Evolutionary conservation across 2,113 vertebrate genomes (phyloP).

Genomic region (Dolichallabes microphthalmus): DNA sequence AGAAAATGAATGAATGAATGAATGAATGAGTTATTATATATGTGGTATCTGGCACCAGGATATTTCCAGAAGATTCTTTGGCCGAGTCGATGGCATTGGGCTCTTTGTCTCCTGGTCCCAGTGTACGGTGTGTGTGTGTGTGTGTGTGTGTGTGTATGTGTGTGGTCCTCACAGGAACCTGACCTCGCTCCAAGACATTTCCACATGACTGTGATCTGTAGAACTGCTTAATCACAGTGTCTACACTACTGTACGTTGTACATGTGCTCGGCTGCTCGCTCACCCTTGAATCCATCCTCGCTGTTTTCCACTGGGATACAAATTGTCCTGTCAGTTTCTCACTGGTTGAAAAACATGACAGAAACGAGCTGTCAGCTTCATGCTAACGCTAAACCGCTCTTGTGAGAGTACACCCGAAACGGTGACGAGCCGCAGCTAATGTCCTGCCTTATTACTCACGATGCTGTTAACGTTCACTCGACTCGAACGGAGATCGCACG

Average conservation of each 20-base stretch:
- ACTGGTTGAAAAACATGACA: slow-evolving; percentile 43
- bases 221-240: neutral
- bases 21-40: no score
- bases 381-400: slow-evolving; percentile 50
- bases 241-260: neutral
- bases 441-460: neutral
- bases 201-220: neutral
- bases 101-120: no score
- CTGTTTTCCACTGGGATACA: slow-evolving; percentile 55
- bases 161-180: no score
- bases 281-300: slow-evolving; percentile 35
- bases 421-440: slow-evolving; percentile 49
- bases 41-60: no score
- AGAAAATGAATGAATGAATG: no score
- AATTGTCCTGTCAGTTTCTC: neutral
- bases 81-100: no score
- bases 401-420: slow-evolving; percentile 58
- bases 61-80: no score
- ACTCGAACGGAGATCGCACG: slow-evolving; percentile 37
- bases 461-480: neutral
- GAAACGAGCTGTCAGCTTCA: slow-evolving; percentile 54
- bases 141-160: no score
- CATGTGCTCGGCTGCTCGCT: neutral
- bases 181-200: neutral
- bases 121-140: no score